Base-by-base conservation (phyloP, 1,140 invertebrate genomes). In the Meloidogyne chitwoodi region DNA sequence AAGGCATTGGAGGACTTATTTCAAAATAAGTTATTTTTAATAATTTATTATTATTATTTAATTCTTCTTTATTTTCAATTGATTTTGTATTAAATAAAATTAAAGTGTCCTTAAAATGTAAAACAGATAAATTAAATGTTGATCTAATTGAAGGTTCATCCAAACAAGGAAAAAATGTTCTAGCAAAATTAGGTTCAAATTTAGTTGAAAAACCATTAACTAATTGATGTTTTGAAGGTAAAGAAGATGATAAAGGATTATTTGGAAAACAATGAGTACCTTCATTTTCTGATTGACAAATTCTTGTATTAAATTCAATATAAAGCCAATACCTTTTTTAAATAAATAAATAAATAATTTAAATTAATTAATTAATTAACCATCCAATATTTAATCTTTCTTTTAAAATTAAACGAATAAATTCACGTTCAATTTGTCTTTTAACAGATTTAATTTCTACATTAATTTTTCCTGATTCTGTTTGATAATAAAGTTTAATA, bases 91-190 rank as follows among this genome's bases (percentile, higher is more conserved):
- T 87, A 12, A 78, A 79, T 12, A 87, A 56, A 48, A 82, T 78
- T 19, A 48, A 38, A 31, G 68, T 65, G n/a, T 81, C 64, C 16
- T 68, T 11, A 5, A 64, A 29, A 74, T 88, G 89, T 8, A 87
- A 82, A 0, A 90, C 78, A 26, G 84, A 87, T 5, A 90, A 82
- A 16, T 86, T 89, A 89, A 92, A 98, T 77, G 92, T 92, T 0
- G 94, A 93, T 89, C 96, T 97, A 81, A 96, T 91, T 62, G 91
- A 90, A 0, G 95, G 95, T 87, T 98, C 95, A 88, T 98, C 95
- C 87, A 96, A 96, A 87, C 94, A 96, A 0, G 95, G 95, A 86
- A 98, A 97, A 0, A 95, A 94, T 73, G 93, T 92, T 31, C 95
- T 90, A 0, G 96, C 96, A 79, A 93, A 93, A 8, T 94, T 95